Base-by-base conservation (phyloP, 2,113 vertebrate species). In the Pteruthius melanotis region DNA sequence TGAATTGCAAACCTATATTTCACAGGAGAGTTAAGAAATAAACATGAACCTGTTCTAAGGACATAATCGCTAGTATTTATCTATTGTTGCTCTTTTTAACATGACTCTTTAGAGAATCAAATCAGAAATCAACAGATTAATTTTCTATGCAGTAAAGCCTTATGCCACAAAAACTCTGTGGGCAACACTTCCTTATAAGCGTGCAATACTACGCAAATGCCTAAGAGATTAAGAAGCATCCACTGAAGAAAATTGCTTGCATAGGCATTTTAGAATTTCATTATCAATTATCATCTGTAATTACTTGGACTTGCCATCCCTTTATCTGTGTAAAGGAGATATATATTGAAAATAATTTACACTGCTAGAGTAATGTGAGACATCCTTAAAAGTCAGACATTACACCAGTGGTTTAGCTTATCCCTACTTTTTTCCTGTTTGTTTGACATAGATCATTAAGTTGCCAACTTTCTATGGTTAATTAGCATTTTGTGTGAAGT, bases 401-500 rank as follows among this genome's bases (percentile, higher is more conserved):
- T 83, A 30, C 53, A 61, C 33, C 50, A 57, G 35, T 82, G 31
- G 15, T 91, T 90, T 92, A 83, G 49, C 22, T 90, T 60, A 63
- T 75, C 47, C 54, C 22, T 60, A 21, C 49, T 88, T 83, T 90
- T 91, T 94, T 81, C 77, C 44, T 66, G 1, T 77, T 83, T 66
- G 7, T 61, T 91, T 88, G 64, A 87, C 33, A 50, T 8, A 57
- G 49, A 54, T 86, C 9, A 71, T 37, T 21, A 54, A 24, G 71
- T 52, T 86, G 44, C 26, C 8, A 16, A 42, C n/a, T 95, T 95
- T 60, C 49, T 75, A 28, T 42, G 44, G 35, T 75, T 96, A 94
- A 91, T 79, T 85, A 72, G 40, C 68, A 52, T 84, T 90, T 75
- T 94, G 87, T 94, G 39, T 83, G 91, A 96, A 93, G 40, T 91